Base-by-base conservation (phyloP, 2,888 invertebrate species). In the Drosophila recens region DNA sequence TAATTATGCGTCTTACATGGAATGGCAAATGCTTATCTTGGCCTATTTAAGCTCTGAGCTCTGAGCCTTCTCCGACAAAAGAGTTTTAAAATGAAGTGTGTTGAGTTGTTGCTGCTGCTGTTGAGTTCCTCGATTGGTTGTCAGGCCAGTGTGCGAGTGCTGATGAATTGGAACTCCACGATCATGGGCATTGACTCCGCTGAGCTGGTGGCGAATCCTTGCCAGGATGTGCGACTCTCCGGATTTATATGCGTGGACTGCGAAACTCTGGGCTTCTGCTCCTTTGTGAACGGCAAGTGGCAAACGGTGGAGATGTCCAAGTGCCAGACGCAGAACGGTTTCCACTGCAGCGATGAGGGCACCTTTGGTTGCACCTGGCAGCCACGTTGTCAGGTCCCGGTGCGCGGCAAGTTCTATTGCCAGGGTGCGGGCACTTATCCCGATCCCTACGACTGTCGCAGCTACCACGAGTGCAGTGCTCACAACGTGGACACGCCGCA, bases 361-460 rank as follows among this genome's bases (percentile, higher is more conserved):
- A 69, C 70, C 17, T 59, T 61, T 4, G 89, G 89, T 0, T 90
- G 89, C 70, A 87, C 83, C 8, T 86, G 80, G 73, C 86, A 88
- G 56, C 58, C 79, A 4, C 27, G 71, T 8, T 87, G 87, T 13
- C 34, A n/a, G 2, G 86, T 87, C 36, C 88, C 86, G 1, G 79
- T 79, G 23, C 77, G 82, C 9, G 90, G 88, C 10, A 82, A 82
- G 27, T 90, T 90, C 59, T 79, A 79, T 56, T 90, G 90, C 52
- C 91, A 90, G 62, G 79, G 75, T 43, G 53, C 75, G 0, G 91
- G 91, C 4, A 57, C 79, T 0, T 91, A 82, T 58, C 92, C 92
- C 1, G 91, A 92, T 90, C 92, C 92, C 6, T 91, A 91, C 57
- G 88, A 92, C 45, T 92, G 92, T 49, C 90, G 90, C 64, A 84